phyloP scores from a whole-genome alignment of 2,797 vertebrate genomes.

The Heteromormyrus szaboi region DNA sequence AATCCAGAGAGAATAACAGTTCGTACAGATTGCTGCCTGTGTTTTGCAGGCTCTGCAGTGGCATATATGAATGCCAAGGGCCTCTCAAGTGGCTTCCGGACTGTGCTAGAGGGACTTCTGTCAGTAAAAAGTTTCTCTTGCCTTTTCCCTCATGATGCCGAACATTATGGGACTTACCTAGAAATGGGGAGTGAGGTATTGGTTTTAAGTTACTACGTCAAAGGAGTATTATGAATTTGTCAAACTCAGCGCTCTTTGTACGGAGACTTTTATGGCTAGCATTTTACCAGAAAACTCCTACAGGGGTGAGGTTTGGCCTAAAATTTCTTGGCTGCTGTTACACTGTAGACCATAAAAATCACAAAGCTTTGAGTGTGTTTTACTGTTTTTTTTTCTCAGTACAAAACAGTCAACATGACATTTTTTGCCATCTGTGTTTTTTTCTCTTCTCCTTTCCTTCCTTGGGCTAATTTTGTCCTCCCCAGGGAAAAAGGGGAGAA shows the following conservation, averaged over 20 bases:
- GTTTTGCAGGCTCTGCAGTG: not conserved
- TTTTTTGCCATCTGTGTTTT: not conserved
- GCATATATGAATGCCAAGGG: not conserved
- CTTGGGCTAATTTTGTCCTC: constrained; percentile 1
- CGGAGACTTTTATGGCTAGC: not conserved
- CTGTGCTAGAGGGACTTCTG: not conserved
- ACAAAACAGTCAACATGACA: not conserved
- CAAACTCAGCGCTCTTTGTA: not conserved
- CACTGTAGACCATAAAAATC: not conserved
- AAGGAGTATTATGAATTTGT: not conserved
- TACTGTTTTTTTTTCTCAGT: not conserved
- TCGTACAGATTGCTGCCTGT: not conserved
- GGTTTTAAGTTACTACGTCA: not conserved
- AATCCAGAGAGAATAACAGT: not conserved
- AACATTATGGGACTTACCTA: not conserved
- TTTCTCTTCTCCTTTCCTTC: not conserved
- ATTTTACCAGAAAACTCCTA: not conserved
- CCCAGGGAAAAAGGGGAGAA: not conserved
- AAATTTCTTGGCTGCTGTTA: not conserved
- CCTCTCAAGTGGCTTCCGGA: not conserved
- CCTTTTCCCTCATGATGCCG: not conserved
- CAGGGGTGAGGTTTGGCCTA: not conserved
- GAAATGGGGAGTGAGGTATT: not conserved
- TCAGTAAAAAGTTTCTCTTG: not conserved
- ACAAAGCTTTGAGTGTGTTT: not conserved